A percentile compares a stretch with the other conserved stretches of the same genome.
These are phyloP conservation scores for Geodia barretti DNA, from an alignment of 37 sponge, comb jelly and placozoan species.

Conservation along the genomic window DNA sequence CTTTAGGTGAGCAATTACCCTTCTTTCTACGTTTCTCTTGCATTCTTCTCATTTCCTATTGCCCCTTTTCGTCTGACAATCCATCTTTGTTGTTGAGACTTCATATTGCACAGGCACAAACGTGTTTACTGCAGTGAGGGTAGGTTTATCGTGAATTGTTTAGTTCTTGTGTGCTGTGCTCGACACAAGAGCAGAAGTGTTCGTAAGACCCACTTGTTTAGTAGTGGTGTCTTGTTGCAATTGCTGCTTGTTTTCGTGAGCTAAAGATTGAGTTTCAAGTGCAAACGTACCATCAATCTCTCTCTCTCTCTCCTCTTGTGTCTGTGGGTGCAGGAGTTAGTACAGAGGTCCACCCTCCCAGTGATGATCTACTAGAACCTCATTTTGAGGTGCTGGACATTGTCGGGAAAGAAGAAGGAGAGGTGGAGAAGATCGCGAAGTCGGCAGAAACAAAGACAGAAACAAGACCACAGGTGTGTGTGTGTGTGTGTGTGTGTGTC, in stretches of 20 bases:
- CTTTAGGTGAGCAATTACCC: not conserved
- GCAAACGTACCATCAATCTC: not conserved
- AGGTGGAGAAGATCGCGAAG: not conserved
- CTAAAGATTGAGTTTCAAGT: not conserved
- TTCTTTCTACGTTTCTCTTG: not conserved
- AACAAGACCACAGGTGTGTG: not conserved
- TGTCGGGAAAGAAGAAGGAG: slow-evolving; percentile 12
- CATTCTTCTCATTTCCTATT: not conserved
- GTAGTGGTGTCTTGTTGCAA: too few relatives aligned
- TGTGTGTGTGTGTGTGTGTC: slow-evolving; percentile 2
- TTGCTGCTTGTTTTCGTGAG: too few relatives aligned
- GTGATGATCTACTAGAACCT: slow-evolving; percentile 8
- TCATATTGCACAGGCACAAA: too few relatives aligned
- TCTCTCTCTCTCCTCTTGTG: too few relatives aligned
- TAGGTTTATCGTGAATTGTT: too few relatives aligned
- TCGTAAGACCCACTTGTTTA: too few relatives aligned
- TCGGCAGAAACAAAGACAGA: not conserved
- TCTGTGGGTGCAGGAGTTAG: slow-evolving; percentile 1
- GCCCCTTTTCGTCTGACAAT: not conserved
- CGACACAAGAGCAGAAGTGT: too few relatives aligned
- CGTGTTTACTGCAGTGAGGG: too few relatives aligned
- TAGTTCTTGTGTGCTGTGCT: too few relatives aligned
- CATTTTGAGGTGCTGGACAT: slow-evolving; percentile 63
- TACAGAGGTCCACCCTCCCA: not conserved
- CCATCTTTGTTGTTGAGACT: too few relatives aligned